Evolutionary conservation across 2,797 vertebrate genomes (phyloP).

Genomic region (Crenuchus spilurus): DNA sequence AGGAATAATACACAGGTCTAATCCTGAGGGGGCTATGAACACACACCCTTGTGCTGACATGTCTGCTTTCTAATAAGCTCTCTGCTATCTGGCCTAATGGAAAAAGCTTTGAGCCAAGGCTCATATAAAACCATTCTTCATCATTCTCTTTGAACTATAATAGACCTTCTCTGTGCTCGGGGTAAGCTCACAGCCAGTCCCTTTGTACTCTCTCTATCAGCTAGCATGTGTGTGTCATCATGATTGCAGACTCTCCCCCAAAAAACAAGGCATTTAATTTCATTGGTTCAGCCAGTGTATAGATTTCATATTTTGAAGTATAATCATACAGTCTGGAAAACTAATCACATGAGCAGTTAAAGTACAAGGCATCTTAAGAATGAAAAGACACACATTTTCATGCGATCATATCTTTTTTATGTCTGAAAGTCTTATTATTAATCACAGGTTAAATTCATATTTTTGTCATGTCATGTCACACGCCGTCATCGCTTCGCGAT

Average conservation of each 20-base stretch:
- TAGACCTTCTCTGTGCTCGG: conserved; percentile 52
- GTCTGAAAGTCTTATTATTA: too few species aligned
- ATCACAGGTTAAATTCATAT: too few species aligned
- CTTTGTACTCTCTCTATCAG: conserved; percentile 53
- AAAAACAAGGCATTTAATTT: conserved; percentile 39
- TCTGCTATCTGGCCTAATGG: conserved; percentile 54
- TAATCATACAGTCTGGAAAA: not conserved
- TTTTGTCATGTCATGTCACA: too few species aligned
- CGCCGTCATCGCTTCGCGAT: too few species aligned
- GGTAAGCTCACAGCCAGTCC: conserved; percentile 46
- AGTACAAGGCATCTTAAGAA: not conserved
- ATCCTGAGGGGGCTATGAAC: conserved; percentile 36
- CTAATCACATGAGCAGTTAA: conserved; percentile 15
- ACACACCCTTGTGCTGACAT: conserved; percentile 53
- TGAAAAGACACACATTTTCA: too few species aligned
- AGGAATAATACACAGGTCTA: conserved; percentile 31
- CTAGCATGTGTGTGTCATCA: conserved; percentile 30
- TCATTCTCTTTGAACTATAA: conserved; percentile 61
- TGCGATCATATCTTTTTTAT: too few species aligned
- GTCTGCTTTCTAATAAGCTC: conserved; percentile 54
- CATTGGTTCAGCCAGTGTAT: conserved; percentile 10
- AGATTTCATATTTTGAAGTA: conserved; percentile 1
- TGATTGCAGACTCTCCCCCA: conserved; percentile 34
- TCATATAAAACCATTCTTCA: conserved; percentile 55
- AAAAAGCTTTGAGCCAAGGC: conserved; percentile 53